Base-by-base conservation (phyloP, 1,140 invertebrate species). In the Augochlora pura region DNA sequence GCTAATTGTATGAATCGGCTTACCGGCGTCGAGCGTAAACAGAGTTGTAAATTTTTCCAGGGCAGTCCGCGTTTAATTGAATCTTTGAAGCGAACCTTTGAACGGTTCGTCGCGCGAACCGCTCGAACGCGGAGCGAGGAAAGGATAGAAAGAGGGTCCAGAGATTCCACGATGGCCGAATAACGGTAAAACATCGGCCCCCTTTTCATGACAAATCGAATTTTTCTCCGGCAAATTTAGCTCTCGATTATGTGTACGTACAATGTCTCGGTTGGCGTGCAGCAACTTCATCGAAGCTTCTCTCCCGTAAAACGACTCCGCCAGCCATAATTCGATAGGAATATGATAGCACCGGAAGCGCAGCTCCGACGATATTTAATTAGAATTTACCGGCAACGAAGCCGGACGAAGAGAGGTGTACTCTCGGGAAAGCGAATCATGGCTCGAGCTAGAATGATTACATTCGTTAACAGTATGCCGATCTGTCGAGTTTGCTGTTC, bases 41-140 rank as follows among this genome's bases (percentile, higher is more conserved):
- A 89, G 73, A 84, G 78, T 76, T 86, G 88, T 89, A 89, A 89
- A 89, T 88, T 88, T 89, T 86, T 88, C 82, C 81, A 52, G 4
- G 42, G 25, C 59, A 12, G 63, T 16, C 54, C 62, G 21, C 65
- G 49, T 70, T 77, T 85, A 86, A 80, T 84, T 85, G 65, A 81
- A 80, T 84, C 65, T 69, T 32, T 63, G 76, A 67, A 74, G 73
- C 63, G 66, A 49, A 23, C 54, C 23, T 21, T 64, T 54, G 65
- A 38, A 57, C 54, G 68, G 32, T 60, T 42, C 57, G 21, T 54
- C 18, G 57, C 77, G 76, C 12, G 63, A 57, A 39, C 63, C 72
- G 57, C 64, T 69, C 65, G 39, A 49, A 14, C 39, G 52, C 32
- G 4, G 32, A 32, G 32, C 32, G 32, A 32, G 32, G 4, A 32